Conservation (phyloP, 2,888 invertebrate species). For the Macroteleia sp. region DNA sequence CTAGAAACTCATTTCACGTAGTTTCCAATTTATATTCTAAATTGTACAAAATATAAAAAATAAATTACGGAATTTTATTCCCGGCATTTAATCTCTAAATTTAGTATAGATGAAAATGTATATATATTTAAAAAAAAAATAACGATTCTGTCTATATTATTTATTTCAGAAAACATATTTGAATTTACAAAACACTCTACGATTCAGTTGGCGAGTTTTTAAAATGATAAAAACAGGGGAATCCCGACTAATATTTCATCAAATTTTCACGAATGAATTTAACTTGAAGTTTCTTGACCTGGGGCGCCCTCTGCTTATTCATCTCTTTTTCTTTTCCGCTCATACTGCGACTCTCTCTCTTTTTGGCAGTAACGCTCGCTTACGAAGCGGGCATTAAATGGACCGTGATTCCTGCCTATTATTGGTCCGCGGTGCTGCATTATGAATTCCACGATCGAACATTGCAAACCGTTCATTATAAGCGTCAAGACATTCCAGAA, state of each 20-base stretch:
- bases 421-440: constrained; percentile 47
- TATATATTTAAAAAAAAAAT: no score
- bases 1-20: no score
- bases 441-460: constrained; percentile 54
- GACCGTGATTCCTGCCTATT: constrained; percentile 63
- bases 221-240: background rate
- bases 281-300: constrained; percentile 37
- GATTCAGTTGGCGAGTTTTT: no score
- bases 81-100: no score
- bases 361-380: constrained; percentile 47
- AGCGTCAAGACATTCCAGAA: constrained; percentile 53
- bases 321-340: constrained; percentile 14
- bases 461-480: constrained; percentile 51
- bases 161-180: no score
- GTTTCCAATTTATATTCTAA: no score
- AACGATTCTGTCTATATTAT: no score
- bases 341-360: constrained; percentile 20
- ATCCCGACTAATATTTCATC: constrained; percentile 18
- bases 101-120: no score
- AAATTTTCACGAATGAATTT: constrained; percentile 45
- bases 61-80: no score
- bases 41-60: no score
- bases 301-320: constrained; percentile 24
- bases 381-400: constrained; percentile 46
- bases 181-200: no score